phyloP scores from a whole-genome alignment of 2,797 vertebrate species.

The Erpetoichthys calabaricus region DNA sequence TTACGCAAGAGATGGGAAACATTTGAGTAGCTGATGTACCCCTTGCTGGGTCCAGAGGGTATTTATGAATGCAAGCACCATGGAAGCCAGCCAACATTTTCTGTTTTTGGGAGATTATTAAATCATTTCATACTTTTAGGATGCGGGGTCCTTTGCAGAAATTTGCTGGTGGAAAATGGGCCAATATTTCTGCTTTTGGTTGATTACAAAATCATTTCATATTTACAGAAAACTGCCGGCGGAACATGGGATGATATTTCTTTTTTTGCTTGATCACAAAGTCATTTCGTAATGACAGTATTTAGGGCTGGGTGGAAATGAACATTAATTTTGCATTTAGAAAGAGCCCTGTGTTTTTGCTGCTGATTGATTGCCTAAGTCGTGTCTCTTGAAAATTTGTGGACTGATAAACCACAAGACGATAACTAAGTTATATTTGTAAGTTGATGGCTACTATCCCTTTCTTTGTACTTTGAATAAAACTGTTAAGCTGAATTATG shows the following conservation, averaged over 20 bases:
- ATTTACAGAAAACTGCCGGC: no score
- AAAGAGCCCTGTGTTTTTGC: background rate
- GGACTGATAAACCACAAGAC: background rate
- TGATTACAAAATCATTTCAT: no score
- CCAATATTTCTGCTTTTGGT: background rate
- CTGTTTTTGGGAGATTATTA: background rate
- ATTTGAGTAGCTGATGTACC: constrained; percentile 60
- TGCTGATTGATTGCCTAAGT: background rate
- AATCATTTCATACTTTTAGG: background rate
- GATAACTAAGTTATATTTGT: constrained; percentile 9
- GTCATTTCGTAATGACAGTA: no score
- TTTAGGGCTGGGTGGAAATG: background rate
- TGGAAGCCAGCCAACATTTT: background rate
- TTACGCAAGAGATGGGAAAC: constrained; percentile 86
- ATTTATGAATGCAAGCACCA: background rate
- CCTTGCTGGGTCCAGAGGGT: background rate
- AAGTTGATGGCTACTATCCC: background rate
- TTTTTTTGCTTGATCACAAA: no score
- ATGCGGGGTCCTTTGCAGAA: background rate
- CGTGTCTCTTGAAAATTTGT: background rate
- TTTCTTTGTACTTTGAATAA: background rate
- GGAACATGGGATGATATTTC: no score
- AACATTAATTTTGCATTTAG: background rate
- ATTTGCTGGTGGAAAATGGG: background rate
- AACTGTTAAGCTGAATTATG: background rate